Evolutionary conservation across 2,888 invertebrate genomes (phyloP), one percentile per base, ranked within the genome.

Genomic region (Pilophorus perplexus): DNA sequence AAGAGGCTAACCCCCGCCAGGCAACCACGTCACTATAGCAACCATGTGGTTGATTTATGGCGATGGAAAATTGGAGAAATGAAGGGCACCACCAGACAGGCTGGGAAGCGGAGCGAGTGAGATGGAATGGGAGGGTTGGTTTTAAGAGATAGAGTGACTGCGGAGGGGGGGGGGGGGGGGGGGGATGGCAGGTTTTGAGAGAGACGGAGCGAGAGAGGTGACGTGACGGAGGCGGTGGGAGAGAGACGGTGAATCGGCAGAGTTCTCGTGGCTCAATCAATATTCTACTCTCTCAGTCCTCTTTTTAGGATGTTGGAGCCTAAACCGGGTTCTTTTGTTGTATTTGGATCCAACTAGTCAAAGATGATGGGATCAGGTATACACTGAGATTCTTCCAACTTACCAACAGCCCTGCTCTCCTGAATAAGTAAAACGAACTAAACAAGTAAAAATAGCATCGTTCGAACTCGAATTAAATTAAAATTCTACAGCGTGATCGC

Each of bases 41-140:
- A 66, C 66, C 57, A 46, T 66, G 66, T 44, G 66, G 46, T 66
- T 66, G 66, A 66, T 66, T 66, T 66, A 66, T 57, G 55, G 66
- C 66, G 66, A 66, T 57, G 66, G 66, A 66, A 66, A 66, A 66
- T 66, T 55, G 66, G 66, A 66, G 66, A 66, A 66, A 66, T 66
- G 66, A 66, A 66, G 66, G 66, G 66, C 66, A 66, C 62, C 38
- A 40, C 33, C 60, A 50, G 52, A 54, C 50, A 54, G 64, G 52
- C 64, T 37, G 62, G 38, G 62, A 27, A 62, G 64, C 64, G 64
- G 52, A n/a, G n/a, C n/a, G 64, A 50, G 52, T 38, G 52, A 50
- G 37, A 14, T 38, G 18, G 28, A 48, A 33, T 52, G 28, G 38
- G 22, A 27, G 18, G 27, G 23, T 46, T 33, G 38, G 8, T 22